Evolutionary conservation across 2,113 vertebrate genomes (phyloP).

Genomic region (Caretta caretta): DNA sequence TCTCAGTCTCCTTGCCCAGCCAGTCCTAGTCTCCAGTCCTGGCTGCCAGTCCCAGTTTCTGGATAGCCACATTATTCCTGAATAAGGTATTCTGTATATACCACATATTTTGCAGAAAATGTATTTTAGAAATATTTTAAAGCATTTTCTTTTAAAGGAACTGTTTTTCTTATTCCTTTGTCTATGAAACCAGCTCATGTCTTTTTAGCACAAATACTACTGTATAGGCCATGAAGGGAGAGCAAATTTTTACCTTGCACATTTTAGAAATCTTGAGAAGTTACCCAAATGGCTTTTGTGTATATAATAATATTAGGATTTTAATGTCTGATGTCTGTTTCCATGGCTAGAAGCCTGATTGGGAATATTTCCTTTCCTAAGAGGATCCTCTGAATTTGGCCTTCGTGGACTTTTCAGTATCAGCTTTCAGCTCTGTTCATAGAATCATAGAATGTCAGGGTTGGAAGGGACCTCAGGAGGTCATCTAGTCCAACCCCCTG

Average conservation of each 20-base stretch:
- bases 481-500: too few relatives aligned
- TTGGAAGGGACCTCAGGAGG: too few relatives aligned
- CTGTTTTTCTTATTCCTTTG: neutral
- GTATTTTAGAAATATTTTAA: slow-evolving; percentile 5
- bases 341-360: neutral
- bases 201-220: neutral
- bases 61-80: neutral
- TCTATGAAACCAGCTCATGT: neutral
- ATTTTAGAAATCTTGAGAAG: neutral
- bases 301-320: neutral
- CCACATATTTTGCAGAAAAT: neutral
- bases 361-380: neutral
- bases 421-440: neutral
- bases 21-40: neutral
- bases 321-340: neutral
- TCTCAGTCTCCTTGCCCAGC: neutral
- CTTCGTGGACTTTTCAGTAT: slow-evolving; percentile 16
- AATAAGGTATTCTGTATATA: neutral
- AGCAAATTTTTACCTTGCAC: neutral
- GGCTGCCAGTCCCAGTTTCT: neutral
- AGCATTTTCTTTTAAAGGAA: neutral
- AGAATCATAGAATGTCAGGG: too few relatives aligned
- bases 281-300: neutral
- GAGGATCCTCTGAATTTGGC: slow-evolving; percentile 9
- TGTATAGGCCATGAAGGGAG: neutral